Base-by-base conservation (phyloP, 2,888 invertebrate species). In the Cordilura impudica region DNA sequence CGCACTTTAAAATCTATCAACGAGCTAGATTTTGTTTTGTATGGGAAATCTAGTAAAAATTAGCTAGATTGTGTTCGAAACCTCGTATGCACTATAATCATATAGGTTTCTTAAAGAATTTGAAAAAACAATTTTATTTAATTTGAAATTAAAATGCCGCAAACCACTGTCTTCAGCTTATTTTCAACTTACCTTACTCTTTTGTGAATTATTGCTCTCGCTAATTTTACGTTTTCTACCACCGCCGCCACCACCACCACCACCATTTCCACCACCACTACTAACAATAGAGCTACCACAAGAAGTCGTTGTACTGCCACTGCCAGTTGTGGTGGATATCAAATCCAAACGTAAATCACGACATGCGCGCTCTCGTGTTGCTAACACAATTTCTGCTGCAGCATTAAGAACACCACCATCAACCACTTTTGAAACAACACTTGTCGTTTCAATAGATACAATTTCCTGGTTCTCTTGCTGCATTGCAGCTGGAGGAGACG, bases 221-320 rank as follows among this genome's bases (percentile, higher is more conserved):
- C 90, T 90, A 73, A 86, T 85, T 85, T 89, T 88, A 51, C 90
- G 86, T 80, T 90, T 90, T 75, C 89, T 84, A 58, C 87, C 84
- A 39, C 84, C 84, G 60, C 83, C 83, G n/a, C 82, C 83, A 4
- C 82, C 78, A 2, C 80, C 74, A 74, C 80, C 82, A 21, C 76
- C 82, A n/a, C 67, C 77, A 14, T 51, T 63, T 43, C 82, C 82
- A n/a, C 58, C 74, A 8, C 80, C 75, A 70, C 82, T 83, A 82
- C 82, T 81, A 83, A 78, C 84, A 84, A 54, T 81, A 2, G 78
- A 78, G 45, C 85, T 86, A 29, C 86, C 85, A 85, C 85, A 86
- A n/a, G 73, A 74, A 16, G 73, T 70, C 12, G 51, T 39, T n/a
- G 12, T 39, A 12, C 35, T 39, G n/a, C 35, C n/a, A 75, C 82